Evolutionary conservation across 2,113 vertebrate genomes (phyloP).

Genomic region (Prinia subflava): DNA sequence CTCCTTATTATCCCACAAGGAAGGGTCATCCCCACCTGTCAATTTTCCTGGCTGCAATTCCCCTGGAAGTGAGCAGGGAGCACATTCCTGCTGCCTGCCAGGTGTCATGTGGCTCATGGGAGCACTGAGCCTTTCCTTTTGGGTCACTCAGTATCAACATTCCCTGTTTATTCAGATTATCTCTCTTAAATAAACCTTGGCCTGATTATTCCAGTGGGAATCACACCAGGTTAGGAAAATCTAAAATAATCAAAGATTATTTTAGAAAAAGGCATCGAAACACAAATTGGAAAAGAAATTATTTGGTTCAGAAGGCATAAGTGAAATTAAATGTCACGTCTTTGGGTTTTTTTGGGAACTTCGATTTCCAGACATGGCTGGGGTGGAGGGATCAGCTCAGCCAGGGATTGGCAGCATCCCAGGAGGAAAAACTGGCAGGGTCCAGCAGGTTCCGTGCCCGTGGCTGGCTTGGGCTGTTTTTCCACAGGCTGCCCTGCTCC

Average conservation of each 20-base stretch:
- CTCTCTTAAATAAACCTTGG: neutral
- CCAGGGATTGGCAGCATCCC: neutral
- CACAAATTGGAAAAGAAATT: rapidly evolving
- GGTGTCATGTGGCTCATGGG: neutral
- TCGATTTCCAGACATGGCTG: neutral
- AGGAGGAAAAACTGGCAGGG: neutral
- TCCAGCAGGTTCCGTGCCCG: neutral
- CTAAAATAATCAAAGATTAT: neutral
- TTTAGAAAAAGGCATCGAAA: neutral
- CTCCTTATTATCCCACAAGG: neutral
- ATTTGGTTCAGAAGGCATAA: neutral
- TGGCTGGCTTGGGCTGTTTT: neutral
- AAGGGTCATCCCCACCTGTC: neutral
- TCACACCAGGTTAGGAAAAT: rapidly evolving
- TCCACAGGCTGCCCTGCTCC: neutral
- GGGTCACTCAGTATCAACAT: neutral
- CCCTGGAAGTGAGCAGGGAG: neutral
- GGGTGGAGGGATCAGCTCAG: neutral
- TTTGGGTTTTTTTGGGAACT: neutral
- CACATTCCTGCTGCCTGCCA: neutral
- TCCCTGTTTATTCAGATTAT: neutral
- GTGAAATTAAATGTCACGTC: neutral
- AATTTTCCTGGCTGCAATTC: neutral
- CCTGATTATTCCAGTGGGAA: neutral
- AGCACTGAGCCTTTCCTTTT: neutral